These are phyloP conservation scores for Abrostola tripartita DNA, from an alignment of 2,888 invertebrate genomes.

Conservation along the genomic window DNA sequence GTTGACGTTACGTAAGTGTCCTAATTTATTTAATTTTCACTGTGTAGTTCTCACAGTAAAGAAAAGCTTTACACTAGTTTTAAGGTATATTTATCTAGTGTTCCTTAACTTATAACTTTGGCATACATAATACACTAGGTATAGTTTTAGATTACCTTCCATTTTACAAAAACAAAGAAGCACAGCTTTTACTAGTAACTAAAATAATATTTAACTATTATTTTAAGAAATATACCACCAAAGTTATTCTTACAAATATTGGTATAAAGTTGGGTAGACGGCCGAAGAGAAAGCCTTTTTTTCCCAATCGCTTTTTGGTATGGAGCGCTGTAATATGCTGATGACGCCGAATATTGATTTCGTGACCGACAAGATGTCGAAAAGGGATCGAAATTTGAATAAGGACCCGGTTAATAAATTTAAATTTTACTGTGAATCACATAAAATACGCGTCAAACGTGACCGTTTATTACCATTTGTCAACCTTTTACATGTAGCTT, in stretches of 20 bases:
- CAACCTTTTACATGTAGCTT: not conserved
- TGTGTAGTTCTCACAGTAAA: no score
- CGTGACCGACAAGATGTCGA: slow-evolving; percentile 18
- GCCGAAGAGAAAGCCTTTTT: not conserved
- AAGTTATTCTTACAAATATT: no score
- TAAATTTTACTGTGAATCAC: slow-evolving; percentile 15
- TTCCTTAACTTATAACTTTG: no score
- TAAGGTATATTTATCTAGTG: no score
- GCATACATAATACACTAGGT: no score
- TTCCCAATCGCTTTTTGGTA: slow-evolving; percentile 12
- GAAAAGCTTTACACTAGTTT: no score
- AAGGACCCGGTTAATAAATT: slow-evolving; percentile 8
- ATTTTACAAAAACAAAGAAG: not conserved
- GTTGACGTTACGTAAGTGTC: no score
- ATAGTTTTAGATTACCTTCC: not conserved
- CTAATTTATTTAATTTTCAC: no score
- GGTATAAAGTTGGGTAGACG: not conserved
- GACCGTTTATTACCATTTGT: slow-evolving; percentile 9
- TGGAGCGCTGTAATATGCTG: slow-evolving; percentile 11
- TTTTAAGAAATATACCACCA: no score
- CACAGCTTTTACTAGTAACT: no score
- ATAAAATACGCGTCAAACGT: slow-evolving; percentile 11
- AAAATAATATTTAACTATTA: no score
- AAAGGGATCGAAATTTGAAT: slow-evolving; percentile 18
- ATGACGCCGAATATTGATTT: slow-evolving; percentile 36